Conservation (phyloP, 37 sponge, comb jelly and placozoan genomes). For the Trichoplax adhaerens region DNA sequence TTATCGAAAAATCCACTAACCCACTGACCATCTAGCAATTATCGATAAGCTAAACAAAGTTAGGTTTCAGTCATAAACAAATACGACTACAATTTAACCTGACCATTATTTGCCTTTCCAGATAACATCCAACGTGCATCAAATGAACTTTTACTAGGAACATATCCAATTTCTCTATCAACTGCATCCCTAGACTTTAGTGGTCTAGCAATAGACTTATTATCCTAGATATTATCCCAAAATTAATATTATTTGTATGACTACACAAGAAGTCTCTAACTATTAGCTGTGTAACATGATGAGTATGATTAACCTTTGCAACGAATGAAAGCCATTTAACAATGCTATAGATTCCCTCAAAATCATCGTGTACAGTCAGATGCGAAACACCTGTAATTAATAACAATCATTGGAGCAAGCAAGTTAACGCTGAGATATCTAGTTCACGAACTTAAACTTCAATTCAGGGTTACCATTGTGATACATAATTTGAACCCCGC, state of each 20-base stretch:
- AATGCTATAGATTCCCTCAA: conserved; percentile 53
- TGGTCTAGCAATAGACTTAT: conserved; percentile 32
- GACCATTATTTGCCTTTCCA: conserved; percentile 30
- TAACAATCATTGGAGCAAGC: not conserved
- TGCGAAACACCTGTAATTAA: conserved; percentile 58
- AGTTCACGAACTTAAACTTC: not conserved
- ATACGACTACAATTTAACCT: conserved; percentile 1
- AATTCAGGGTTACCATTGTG: conserved; percentile 55
- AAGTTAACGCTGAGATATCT: not conserved
- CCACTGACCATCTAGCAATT: conserved; percentile 25
- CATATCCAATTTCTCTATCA: conserved; percentile 46
- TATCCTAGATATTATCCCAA: not conserved
- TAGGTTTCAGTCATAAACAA: not conserved
- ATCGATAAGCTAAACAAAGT: not conserved
- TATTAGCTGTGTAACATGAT: too few species aligned
- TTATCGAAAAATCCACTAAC: conserved; percentile 86
- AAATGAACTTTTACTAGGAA: conserved; percentile 70
- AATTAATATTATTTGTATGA: too few species aligned
- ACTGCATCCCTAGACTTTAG: conserved; percentile 35
- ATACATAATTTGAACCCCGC: conserved; percentile 92
- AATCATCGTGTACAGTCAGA: conserved; percentile 65
- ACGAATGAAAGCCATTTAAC: conserved; percentile 74
- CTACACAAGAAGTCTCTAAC: too few species aligned
- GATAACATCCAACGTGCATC: conserved; percentile 77
- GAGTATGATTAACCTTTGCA: conserved; percentile 19